These are phyloP conservation scores for Leiothrix lutea DNA, from an alignment of 2,113 vertebrate genomes.

Conservation along the genomic window DNA sequence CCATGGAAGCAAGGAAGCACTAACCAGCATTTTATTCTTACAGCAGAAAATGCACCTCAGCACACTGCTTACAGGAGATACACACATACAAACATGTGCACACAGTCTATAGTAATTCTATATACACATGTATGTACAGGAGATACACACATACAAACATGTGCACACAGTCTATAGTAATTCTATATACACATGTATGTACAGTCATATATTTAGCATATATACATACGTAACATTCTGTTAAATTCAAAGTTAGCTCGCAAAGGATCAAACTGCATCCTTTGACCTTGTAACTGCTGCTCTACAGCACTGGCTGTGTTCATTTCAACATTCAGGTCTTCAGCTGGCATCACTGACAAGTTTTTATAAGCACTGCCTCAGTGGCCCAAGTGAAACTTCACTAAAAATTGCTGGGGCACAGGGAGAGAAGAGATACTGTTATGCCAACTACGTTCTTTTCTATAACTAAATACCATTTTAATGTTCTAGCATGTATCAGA, in stretches of 20 bases:
- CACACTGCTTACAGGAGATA: neutral
- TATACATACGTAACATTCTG: neutral
- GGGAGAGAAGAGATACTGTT: neutral
- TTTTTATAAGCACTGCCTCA: neutral
- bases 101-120: neutral
- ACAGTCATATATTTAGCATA: neutral
- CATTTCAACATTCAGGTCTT: neutral
- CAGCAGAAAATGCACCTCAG: neutral
- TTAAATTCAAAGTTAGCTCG: neutral
- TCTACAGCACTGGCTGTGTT: neutral
- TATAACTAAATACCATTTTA: neutral
- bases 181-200: neutral
- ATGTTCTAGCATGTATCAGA: neutral
- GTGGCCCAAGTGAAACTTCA: neutral
- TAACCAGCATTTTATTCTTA: neutral
- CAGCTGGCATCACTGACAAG: neutral
- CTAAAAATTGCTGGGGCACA: neutral
- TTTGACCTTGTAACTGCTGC: neutral
- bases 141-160: accelerated
- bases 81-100: accelerated
- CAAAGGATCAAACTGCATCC: neutral
- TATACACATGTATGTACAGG: accelerated
- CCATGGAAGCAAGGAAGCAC: neutral
- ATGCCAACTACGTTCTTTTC: neutral
- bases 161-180: neutral